phyloP scores from a whole-genome alignment of 2,113 vertebrate species.

The Boleophthalmus pectinirostris region DNA sequence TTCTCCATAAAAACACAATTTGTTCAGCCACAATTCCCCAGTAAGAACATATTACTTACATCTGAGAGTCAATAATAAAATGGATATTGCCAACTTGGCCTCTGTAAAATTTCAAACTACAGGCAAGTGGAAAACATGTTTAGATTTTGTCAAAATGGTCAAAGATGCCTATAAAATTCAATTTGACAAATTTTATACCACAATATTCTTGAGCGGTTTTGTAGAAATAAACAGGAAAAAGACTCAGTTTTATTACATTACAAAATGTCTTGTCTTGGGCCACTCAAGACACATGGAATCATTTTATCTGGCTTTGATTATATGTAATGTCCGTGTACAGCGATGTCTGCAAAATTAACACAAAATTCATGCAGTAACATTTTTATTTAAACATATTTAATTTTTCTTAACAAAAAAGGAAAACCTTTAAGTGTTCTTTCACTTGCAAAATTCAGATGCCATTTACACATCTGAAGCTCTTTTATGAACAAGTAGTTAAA shows the following conservation, averaged over 20 bases:
- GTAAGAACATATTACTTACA: constrained; percentile 46
- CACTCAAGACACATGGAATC: neutral
- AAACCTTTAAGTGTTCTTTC: neutral
- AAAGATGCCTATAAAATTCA: constrained; percentile 25
- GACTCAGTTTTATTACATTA: neutral
- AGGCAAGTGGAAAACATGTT: constrained; percentile 32
- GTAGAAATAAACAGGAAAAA: neutral
- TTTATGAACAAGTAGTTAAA: neutral
- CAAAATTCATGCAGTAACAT: too few relatives aligned
- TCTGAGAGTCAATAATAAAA: constrained; percentile 48
- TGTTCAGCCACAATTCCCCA: constrained; percentile 19
- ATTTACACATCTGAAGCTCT: neutral
- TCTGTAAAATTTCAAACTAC: constrained; percentile 47
- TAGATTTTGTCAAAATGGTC: constrained; percentile 47
- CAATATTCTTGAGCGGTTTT: constrained; percentile 3
- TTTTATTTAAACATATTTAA: too few relatives aligned
- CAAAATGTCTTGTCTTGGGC: neutral
- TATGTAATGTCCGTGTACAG: too few relatives aligned
- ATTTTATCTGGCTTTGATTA: neutral
- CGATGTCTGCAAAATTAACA: too few relatives aligned
- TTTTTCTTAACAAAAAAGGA: too few relatives aligned
- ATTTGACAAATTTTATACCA: constrained; percentile 20
- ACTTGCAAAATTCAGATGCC: neutral
- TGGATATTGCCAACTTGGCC: constrained; percentile 40
- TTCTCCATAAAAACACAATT: constrained; percentile 21